Conservation (phyloP, 2,888 invertebrate genomes). For the Odontothrips loti region DNA sequence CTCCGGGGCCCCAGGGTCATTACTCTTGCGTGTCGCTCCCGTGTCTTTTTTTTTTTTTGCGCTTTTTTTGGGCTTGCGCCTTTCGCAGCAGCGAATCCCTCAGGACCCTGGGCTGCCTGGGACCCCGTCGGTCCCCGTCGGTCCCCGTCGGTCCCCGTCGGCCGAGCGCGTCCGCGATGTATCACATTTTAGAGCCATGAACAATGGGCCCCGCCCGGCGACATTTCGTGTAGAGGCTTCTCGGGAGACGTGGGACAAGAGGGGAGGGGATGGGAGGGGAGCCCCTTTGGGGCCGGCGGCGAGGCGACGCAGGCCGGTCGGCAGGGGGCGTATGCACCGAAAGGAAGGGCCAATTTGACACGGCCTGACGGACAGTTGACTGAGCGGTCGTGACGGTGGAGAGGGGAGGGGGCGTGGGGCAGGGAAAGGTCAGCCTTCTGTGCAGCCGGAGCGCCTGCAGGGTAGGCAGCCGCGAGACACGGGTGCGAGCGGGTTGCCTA, state of each 20-base stretch:
- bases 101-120: background rate
- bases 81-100: background rate
- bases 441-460: conserved; percentile 14
- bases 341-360: background rate
- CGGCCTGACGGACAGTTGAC: conserved; percentile 21
- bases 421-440: background rate
- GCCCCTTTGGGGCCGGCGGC: background rate
- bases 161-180: background rate
- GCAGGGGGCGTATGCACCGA: background rate
- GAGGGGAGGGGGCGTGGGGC: background rate
- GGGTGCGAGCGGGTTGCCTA: conserved; percentile 27
- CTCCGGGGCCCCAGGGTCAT: no score
- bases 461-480: conserved; percentile 19
- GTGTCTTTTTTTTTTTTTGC: no score
- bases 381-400: background rate
- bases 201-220: conserved; percentile 10
- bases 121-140: background rate
- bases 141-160: background rate
- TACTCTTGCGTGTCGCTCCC: no score
- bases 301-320: background rate
- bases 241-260: background rate
- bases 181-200: conserved; percentile 14
- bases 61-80: background rate
- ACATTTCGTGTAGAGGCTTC: background rate
- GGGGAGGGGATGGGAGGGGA: background rate